phyloP scores from a whole-genome alignment of 1,140 invertebrate genomes.

The Mycetomoellerius zeteki region DNA sequence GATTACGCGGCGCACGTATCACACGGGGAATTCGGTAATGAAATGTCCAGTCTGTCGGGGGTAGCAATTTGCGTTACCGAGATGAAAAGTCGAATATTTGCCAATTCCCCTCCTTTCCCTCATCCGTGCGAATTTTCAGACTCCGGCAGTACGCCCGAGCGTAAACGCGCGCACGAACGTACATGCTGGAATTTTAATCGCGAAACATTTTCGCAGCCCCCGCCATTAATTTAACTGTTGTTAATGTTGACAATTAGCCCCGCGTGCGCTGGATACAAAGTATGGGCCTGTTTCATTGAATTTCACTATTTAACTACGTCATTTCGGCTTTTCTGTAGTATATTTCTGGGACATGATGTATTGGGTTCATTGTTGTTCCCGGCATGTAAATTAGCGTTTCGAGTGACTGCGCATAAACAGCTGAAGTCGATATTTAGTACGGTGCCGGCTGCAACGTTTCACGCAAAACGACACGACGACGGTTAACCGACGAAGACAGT shows the following conservation, averaged over 20 bases:
- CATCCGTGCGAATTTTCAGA: slow-evolving; percentile 37
- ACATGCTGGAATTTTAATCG: slow-evolving; percentile 62
- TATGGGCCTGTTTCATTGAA: slow-evolving; percentile 51
- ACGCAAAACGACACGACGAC: slow-evolving; percentile 15
- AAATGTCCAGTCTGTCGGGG: slow-evolving; percentile 54
- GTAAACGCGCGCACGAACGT: slow-evolving; percentile 24
- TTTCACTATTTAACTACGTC: slow-evolving; percentile 29
- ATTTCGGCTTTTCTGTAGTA: slow-evolving; percentile 38
- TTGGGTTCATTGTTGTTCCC: neutral
- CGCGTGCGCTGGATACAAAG: slow-evolving; percentile 50
- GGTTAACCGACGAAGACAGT: slow-evolving; percentile 7
- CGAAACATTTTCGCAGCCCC: slow-evolving; percentile 58
- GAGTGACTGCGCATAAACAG: slow-evolving; percentile 12
- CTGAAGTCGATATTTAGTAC: slow-evolving; percentile 40
- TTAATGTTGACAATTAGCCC: slow-evolving; percentile 61
- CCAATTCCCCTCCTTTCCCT: neutral
- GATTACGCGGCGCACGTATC: slow-evolving; percentile 61
- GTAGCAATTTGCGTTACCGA: slow-evolving; percentile 60
- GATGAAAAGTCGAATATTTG: slow-evolving; percentile 66
- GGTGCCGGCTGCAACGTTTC: neutral
- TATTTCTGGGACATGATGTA: slow-evolving; percentile 47
- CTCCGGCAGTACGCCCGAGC: slow-evolving; percentile 2
- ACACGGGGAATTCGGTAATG: slow-evolving; percentile 59
- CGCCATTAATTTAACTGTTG: slow-evolving; percentile 59
- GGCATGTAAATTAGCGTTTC: slow-evolving; percentile 52